Evolutionary conservation across 2,113 vertebrate species (phyloP).

Genomic region (Cebidichthys violaceus): DNA sequence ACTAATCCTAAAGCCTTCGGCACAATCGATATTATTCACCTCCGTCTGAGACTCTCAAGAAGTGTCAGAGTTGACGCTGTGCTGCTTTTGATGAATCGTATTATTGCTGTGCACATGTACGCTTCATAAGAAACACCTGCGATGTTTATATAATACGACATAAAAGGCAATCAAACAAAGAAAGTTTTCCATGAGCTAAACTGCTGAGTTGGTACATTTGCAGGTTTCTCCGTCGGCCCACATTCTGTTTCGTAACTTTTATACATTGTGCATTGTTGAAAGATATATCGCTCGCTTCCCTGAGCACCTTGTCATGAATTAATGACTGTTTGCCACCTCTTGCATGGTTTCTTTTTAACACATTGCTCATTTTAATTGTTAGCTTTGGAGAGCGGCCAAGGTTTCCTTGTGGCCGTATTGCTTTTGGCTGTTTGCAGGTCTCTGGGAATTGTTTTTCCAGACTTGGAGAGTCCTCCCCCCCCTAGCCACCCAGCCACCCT

Average conservation of each 20-base stretch:
- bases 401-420: conserved; percentile 60
- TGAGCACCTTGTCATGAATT: conserved; percentile 12
- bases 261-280: conserved; percentile 16
- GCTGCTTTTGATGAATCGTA: conserved; percentile 26
- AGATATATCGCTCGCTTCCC: conserved; percentile 11
- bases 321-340: conserved; percentile 38
- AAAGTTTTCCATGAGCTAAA: not conserved
- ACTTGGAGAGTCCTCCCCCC: conserved; percentile 40
- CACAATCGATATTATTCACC: conserved; percentile 24
- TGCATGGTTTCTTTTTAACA: conserved; percentile 55
- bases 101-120: conserved; percentile 8
- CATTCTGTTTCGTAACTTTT: not conserved
- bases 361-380: conserved; percentile 65
- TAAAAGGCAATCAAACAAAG: not conserved
- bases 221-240: not conserved
- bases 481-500: not conserved
- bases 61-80: conserved; percentile 17
- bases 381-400: conserved; percentile 56
- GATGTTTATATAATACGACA: conserved; percentile 14
- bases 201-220: conserved; percentile 2
- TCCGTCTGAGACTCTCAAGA: conserved; percentile 22
- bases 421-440: conserved; percentile 67
- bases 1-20: not conserved
- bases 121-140: not conserved
- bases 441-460: conserved; percentile 72